Conservation (phyloP, 2,888 invertebrate species). For the Sicus ferrugineus region DNA sequence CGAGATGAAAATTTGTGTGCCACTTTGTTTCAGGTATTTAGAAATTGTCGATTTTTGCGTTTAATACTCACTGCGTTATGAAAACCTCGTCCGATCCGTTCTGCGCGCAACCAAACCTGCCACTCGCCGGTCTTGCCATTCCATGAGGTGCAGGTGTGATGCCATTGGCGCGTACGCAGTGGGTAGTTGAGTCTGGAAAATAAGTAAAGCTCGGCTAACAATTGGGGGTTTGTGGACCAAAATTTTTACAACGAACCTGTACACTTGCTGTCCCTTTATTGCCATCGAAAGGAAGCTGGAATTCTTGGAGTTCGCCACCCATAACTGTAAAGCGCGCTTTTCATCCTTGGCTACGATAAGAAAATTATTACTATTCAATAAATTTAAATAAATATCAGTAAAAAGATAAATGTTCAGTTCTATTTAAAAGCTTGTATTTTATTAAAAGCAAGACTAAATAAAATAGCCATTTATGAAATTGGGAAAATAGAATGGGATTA, state of each 20-base stretch:
- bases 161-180: constrained; percentile 76
- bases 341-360: constrained; percentile 72
- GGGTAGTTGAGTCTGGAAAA: constrained; percentile 73
- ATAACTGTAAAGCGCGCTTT: constrained; percentile 77
- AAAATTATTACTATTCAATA: neutral
- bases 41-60: neutral
- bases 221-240: neutral
- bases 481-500: too few species aligned
- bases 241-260: constrained; percentile 66
- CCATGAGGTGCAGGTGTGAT: constrained; percentile 88
- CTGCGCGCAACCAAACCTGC: constrained; percentile 88
- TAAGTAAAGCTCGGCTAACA: neutral
- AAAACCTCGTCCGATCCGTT: constrained; percentile 85
- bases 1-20: neutral
- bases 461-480: too few species aligned
- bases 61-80: constrained; percentile 79
- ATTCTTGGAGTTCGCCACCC: constrained; percentile 82
- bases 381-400: neutral
- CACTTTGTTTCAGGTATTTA: neutral
- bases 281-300: constrained; percentile 85
- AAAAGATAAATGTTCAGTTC: neutral
- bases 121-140: constrained; percentile 89
- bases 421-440: neutral
- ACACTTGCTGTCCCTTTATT: constrained; percentile 83
- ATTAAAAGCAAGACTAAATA: too few species aligned